Base-by-base conservation (phyloP, 2,797 vertebrate genomes). In the Acipenser oxyrinchus region DNA sequence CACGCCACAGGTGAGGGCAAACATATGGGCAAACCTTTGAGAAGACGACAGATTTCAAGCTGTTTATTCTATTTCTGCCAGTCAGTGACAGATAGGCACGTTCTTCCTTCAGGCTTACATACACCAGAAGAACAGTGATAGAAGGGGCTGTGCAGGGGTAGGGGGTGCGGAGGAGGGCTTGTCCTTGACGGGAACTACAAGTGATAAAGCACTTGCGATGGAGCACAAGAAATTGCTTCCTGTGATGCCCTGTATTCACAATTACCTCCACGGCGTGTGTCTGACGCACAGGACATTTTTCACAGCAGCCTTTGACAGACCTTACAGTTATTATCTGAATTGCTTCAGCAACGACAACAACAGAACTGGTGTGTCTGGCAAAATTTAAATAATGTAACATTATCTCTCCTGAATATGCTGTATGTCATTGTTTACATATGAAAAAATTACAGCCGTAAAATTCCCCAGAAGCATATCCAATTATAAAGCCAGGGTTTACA, bases 1-100 rank as follows among this genome's bases (percentile, higher is more conserved):
- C 74, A 68, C 72, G 77, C 86, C 82, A 86, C 86, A 89, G 86
- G 85, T 89, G 84, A 86, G 83, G 77, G 66, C 74, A 78, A 79
- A 72, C 87, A 88, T 89, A 87, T 88, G 88, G 87, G 79, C 69
- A 68, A 74, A 83, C 78, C 57, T 58, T 65, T 69, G 67, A 55
- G 67, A 72, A 72, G 70, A 72, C 65, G 57, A 62, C 68, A 64
- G 62, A 63, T 73, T 66, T 51, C 67, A 69, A 73, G 70, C 69
- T 78, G 68, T 70, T 69, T 77, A 67, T 59, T 71, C 67, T 70
- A 64, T 49, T 18, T 7, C 51, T 51, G 74, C 68, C 70, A 75
- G 67, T 49, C 57, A 51, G 50, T 62, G 52, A 51, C 48, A 66
- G 52, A 51, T 15, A 66, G 8, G 37, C 69, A 7, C 63, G 64